Evolutionary conservation across 2,113 vertebrate genomes (phyloP), one percentile per base, ranked within the genome.

Genomic region (Chaetops frenatus): DNA sequence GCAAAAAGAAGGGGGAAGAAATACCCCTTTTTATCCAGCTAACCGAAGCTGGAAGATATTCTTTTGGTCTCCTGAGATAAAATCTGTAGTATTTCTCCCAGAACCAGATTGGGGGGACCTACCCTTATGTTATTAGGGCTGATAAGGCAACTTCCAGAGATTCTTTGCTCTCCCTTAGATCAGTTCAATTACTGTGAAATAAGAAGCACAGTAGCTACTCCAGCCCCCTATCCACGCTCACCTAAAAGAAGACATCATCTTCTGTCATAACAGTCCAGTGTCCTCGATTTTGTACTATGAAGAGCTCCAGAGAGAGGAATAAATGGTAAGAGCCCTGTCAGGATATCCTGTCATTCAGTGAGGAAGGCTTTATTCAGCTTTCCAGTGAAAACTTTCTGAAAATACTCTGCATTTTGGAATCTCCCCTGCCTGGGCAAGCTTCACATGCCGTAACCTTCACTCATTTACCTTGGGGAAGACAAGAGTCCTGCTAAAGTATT

Each of bases 271-370:
- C 47, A 72, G 57, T 12, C 89, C 47, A 54, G 24, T 67, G 88
- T 88, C 80, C 94, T 97, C 92, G 50, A 50, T 71, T 83, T 66
- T 73, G 25, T 70, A 22, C 84, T 91, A 91, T 93, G 90, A 96
- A 73, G 84, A 94, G 74, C 66, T 85, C 76, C 89, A 94, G 94
- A 93, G 90, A 95, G 54, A 90, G 53, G 72, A 81, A 77, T 73
- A 92, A 87, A 85, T 57, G 56, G 81, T 17, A 28, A 53, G 36
- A 65, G 74, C 70, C 91, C 92, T 12, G 16, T 81, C 97, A 98
- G 98, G 98, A 98, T 97, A 97, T 98, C 98, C 98, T 98, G 98
- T 92, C 95, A 97, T 97, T 97, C 94, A 93, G 51, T 61, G 62
- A 50, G 95, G 88, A 90, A 95, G 54, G 60, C 36, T 95, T 97